These are phyloP conservation scores for Macrostomum lignano DNA, from an alignment of 1,140 invertebrate species.

Conservation along the genomic window DNA sequence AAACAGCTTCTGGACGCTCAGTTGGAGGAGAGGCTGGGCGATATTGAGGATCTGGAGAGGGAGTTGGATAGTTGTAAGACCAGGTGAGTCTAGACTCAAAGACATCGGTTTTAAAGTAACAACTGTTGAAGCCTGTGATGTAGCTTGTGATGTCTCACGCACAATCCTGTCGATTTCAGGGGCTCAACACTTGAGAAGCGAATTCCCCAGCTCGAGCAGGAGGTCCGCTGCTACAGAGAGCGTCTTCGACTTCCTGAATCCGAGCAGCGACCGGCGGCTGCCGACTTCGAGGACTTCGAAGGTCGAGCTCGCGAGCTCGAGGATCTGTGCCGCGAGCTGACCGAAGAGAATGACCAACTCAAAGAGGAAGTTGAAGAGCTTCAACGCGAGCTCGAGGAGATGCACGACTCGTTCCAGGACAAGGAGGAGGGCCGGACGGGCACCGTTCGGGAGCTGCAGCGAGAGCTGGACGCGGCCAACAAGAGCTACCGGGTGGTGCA, in stretches of 20 bases:
- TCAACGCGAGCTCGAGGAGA: slow-evolving; percentile 82
- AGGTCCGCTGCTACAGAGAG: slow-evolving; percentile 13
- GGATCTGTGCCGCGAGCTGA: slow-evolving; percentile 57
- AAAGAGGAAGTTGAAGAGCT: slow-evolving; percentile 67
- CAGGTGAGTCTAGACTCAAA: too few relatives aligned
- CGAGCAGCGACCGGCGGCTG: slow-evolving; percentile 3
- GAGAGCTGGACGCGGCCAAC: slow-evolving; percentile 31
- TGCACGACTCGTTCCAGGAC: slow-evolving; percentile 86
- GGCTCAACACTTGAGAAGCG: slow-evolving; percentile 12
- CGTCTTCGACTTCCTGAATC: slow-evolving; percentile 4
- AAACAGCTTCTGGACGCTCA: slow-evolving; percentile 6
- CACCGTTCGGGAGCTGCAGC: slow-evolving; percentile 52
- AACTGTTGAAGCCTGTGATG: too few relatives aligned
- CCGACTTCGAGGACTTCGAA: slow-evolving; percentile 33
- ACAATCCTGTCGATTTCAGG: too few relatives aligned
- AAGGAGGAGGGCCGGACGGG: slow-evolving; percentile 44
- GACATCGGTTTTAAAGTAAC: too few relatives aligned
- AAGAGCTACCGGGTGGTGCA: slow-evolving; percentile 93
- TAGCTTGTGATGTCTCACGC: too few relatives aligned
- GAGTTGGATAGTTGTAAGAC: slow-evolving; percentile 2
- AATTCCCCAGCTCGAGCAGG: slow-evolving; percentile 12
- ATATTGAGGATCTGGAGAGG: slow-evolving; percentile 3
- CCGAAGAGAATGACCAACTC: slow-evolving; percentile 81
- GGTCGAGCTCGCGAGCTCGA: slow-evolving; percentile 45
- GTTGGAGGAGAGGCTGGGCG: slow-evolving; percentile 6